phyloP scores from a whole-genome alignment of 2,113 vertebrate genomes.

The Chaetodon auriga region DNA sequence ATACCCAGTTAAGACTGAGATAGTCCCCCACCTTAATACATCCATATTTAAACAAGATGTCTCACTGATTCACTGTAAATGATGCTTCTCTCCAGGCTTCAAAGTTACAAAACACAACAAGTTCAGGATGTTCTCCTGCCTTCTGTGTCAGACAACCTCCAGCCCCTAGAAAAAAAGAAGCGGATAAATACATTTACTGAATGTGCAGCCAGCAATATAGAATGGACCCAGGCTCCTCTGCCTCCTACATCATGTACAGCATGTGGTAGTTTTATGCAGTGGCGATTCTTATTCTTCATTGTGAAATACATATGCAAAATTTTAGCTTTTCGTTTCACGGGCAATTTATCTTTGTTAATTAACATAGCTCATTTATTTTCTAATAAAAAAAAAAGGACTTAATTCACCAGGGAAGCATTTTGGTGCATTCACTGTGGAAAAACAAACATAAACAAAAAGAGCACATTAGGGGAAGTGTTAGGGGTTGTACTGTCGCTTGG shows the following conservation, averaged over 20 bases:
- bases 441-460: constrained; percentile 29
- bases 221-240: constrained; percentile 43
- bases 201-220: constrained; percentile 25
- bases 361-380: constrained; percentile 23
- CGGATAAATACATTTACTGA: background rate
- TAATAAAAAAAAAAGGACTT: background rate
- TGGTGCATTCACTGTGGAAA: constrained; percentile 58
- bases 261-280: constrained; percentile 1
- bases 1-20: constrained; percentile 3
- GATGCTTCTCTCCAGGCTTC: constrained; percentile 5
- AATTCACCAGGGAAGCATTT: constrained; percentile 16
- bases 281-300: constrained; percentile 20
- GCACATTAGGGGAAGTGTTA: background rate
- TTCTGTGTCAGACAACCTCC: background rate
- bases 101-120: constrained; percentile 11
- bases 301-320: constrained; percentile 59
- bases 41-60: constrained; percentile 25
- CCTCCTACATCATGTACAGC: constrained; percentile 59
- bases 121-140: constrained; percentile 11
- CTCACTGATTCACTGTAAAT: constrained; percentile 10
- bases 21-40: constrained; percentile 2
- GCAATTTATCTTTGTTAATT: constrained; percentile 15
- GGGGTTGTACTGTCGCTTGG: constrained; percentile 4
- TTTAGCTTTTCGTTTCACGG: constrained; percentile 41
- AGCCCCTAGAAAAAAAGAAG: background rate